phyloP scores from a whole-genome alignment of 2,888 invertebrate species.

The Euspilapteryx auroguttella region DNA sequence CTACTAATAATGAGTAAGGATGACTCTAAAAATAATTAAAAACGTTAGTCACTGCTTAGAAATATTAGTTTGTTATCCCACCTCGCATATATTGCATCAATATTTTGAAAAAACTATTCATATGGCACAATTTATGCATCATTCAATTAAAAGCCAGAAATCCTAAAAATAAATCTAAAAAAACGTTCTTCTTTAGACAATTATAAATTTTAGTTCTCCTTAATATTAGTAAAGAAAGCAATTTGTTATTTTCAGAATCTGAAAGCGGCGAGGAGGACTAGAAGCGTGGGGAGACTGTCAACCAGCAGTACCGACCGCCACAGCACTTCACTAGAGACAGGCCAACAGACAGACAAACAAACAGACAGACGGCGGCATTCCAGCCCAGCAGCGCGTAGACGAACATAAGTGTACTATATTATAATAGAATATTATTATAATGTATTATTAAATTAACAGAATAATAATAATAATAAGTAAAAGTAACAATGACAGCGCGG shows the following conservation, averaged over 20 bases:
- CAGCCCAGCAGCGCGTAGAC: slow-evolving; percentile 2
- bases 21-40: no score
- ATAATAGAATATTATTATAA: slow-evolving; percentile 14
- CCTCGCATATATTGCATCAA: no score
- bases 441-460: no score
- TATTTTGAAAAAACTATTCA: no score
- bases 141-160: no score
- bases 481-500: slow-evolving; percentile 17
- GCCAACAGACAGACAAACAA: slow-evolving; percentile 13
- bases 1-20: no score
- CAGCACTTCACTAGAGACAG: slow-evolving; percentile 13
- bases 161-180: no score
- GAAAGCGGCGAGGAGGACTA: slow-evolving; percentile 57
- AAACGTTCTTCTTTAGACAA: neutral
- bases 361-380: slow-evolving; percentile 4
- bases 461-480: slow-evolving; percentile 18
- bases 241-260: slow-evolving; percentile 33
- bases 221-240: no score
- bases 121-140: no score
- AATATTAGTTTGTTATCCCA: no score
- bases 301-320: slow-evolving; percentile 11
- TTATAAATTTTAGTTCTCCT: neutral
- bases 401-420: slow-evolving; percentile 4
- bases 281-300: slow-evolving; percentile 56
- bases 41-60: no score